Conservation (phyloP, 2,797 vertebrate species). For the Aldrovandia affinis region DNA sequence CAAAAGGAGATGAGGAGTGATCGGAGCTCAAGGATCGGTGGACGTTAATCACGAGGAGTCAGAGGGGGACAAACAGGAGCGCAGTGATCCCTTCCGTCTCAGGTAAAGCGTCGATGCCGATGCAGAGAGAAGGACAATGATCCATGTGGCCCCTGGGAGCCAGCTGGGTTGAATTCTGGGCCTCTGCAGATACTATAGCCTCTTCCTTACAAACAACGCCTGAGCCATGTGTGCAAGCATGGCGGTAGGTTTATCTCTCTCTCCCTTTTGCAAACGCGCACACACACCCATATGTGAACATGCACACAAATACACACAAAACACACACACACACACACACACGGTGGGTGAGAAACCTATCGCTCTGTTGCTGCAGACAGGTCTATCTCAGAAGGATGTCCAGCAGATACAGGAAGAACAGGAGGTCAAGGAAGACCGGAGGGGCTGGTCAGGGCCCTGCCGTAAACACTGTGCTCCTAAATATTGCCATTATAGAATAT, state of each 20-base stretch:
- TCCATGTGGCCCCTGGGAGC: neutral
- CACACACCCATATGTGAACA: neutral
- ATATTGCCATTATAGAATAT: neutral
- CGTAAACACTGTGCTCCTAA: constrained; percentile 44
- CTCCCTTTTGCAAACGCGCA: neutral
- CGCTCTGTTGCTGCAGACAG: constrained; percentile 1
- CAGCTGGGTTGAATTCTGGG: neutral
- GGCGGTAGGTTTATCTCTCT: neutral
- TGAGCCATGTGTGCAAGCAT: neutral
- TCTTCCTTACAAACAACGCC: neutral
- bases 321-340: neutral
- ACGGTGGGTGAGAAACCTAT: neutral
- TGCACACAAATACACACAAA: neutral
- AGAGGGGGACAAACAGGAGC: constrained; percentile 29
- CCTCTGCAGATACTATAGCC: neutral
- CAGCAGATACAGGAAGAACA: constrained; percentile 57
- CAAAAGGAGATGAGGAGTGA: constrained; percentile 32
- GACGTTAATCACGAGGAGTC: constrained; percentile 40
- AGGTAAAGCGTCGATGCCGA: constrained; percentile 34
- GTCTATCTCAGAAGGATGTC: constrained; percentile 67
- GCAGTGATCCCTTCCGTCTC: constrained; percentile 29
- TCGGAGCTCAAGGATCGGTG: constrained; percentile 12
- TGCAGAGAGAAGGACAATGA: constrained; percentile 24
- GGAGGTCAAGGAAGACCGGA: constrained; percentile 55
- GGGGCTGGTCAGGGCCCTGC: constrained; percentile 53